Percentiles rank a stretch among this genome's conserved stretches.
These are phyloP conservation scores for Buteo buteo DNA, from an alignment of 2,113 vertebrate genomes.

Conservation along the genomic window DNA sequence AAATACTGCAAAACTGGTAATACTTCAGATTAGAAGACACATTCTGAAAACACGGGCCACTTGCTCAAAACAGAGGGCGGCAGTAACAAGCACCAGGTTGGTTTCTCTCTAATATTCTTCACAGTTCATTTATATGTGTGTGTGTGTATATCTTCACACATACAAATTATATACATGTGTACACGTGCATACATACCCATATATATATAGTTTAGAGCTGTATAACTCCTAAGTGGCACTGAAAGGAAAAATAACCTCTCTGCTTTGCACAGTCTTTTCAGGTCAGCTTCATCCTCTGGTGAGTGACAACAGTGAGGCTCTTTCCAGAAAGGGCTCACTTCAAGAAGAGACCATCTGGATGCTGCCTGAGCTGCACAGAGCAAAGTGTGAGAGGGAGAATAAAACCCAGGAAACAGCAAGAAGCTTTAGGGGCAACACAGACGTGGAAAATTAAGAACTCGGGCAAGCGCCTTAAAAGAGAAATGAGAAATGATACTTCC, in stretches of 20 bases:
- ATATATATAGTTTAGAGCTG: neutral
- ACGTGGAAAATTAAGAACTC: neutral
- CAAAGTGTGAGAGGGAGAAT: neutral
- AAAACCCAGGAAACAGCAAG: neutral
- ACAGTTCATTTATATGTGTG: neutral
- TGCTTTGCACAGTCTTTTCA: neutral
- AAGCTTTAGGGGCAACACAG: neutral
- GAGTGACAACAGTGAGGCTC: neutral
- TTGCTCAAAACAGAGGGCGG: neutral
- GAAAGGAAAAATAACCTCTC: neutral
- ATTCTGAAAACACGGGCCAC: neutral
- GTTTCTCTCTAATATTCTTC: neutral
- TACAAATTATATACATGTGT: neutral
- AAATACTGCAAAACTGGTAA: neutral
- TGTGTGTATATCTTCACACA: no score
- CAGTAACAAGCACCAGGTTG: neutral
- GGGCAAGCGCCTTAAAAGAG: neutral
- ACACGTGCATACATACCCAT: neutral
- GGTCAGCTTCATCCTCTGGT: neutral
- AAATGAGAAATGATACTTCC: neutral
- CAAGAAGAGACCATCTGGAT: slow-evolving; percentile 23
- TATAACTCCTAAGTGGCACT: neutral
- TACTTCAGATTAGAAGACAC: neutral
- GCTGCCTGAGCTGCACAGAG: neutral
- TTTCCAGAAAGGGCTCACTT: slow-evolving; percentile 11